Evolutionary conservation across 1,140 invertebrate species (phyloP).

Genomic region (Brachionus calyciflorus): DNA sequence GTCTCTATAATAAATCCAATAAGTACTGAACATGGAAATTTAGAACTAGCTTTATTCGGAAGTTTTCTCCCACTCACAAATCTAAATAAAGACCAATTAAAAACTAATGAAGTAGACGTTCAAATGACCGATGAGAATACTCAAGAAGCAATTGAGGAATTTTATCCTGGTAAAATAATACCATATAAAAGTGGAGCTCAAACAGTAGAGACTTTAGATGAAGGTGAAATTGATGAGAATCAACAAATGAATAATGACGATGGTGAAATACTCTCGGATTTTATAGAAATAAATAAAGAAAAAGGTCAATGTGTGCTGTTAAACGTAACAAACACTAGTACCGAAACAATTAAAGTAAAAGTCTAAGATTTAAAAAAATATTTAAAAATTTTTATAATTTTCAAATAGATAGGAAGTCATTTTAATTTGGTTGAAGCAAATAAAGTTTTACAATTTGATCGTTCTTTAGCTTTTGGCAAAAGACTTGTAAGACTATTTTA

Average conservation of each 20-base stretch:
- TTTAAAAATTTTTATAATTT: background rate
- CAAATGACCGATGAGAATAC: conserved; percentile 10
- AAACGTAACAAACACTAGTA: conserved; percentile 50
- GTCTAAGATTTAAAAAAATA: background rate
- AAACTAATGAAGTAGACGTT: conserved; percentile 49
- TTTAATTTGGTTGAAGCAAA: conserved; percentile 60
- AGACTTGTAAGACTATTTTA: conserved; percentile 52
- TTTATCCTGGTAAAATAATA: conserved; percentile 21
- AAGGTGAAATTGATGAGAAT: conserved; percentile 39
- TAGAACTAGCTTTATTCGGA: conserved; percentile 57
- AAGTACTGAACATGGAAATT: conserved; percentile 52
- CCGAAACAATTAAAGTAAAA: conserved; percentile 49
- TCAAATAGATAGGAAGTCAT: conserved; percentile 57
- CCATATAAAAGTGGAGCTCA: background rate
- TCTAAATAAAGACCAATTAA: background rate
- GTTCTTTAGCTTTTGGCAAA: conserved; percentile 56
- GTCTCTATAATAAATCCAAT: conserved; percentile 54
- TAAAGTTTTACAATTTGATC: conserved; percentile 56
- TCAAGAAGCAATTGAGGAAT: background rate
- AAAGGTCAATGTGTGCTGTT: conserved; percentile 47
- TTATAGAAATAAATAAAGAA: conserved; percentile 49
- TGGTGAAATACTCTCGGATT: conserved; percentile 39
- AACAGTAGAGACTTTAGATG: conserved; percentile 7
- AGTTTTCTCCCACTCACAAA: conserved; percentile 58
- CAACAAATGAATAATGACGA: conserved; percentile 47